Evolutionary conservation across 2,113 vertebrate species (phyloP).

Genomic region (Oreotrochilus melanogaster): DNA sequence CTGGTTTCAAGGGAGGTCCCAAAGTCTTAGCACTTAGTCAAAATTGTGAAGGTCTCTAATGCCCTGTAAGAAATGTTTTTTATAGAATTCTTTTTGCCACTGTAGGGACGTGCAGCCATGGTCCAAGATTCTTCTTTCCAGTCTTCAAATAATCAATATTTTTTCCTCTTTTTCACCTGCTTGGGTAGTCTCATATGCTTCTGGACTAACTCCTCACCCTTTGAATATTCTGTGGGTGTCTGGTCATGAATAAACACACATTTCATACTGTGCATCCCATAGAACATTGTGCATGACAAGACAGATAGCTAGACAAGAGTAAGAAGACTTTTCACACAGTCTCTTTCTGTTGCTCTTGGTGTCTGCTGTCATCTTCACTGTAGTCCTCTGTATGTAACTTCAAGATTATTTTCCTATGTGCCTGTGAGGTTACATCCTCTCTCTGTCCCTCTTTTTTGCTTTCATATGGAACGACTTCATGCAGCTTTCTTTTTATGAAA

Average conservation of each 20-base stretch:
- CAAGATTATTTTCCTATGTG: not conserved
- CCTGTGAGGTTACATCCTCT: not conserved
- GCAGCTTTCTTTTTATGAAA: not conserved
- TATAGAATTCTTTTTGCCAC: not conserved
- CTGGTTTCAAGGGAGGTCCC: not conserved
- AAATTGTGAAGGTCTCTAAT: not conserved
- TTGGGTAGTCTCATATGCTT: not conserved
- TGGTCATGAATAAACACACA: not conserved
- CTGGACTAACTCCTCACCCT: not conserved
- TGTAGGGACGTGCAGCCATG: not conserved
- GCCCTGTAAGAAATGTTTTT: not conserved
- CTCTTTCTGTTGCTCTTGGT: not conserved
- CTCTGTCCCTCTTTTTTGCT: not conserved
- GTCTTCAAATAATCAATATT: not conserved
- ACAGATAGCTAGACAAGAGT: not conserved
- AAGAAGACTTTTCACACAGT: not conserved
- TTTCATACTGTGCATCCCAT: not conserved
- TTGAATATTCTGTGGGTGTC: not conserved
- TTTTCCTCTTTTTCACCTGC: not conserved
- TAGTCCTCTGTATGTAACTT: not conserved
- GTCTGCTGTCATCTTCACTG: not conserved
- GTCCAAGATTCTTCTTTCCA: not conserved
- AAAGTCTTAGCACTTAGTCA: not conserved
- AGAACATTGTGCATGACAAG: not conserved
- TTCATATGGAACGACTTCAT: not conserved